Evolutionary conservation across 2,797 vertebrate species (phyloP), one percentile per base, ranked within the genome.

Genomic region (Buceros bicornis): DNA sequence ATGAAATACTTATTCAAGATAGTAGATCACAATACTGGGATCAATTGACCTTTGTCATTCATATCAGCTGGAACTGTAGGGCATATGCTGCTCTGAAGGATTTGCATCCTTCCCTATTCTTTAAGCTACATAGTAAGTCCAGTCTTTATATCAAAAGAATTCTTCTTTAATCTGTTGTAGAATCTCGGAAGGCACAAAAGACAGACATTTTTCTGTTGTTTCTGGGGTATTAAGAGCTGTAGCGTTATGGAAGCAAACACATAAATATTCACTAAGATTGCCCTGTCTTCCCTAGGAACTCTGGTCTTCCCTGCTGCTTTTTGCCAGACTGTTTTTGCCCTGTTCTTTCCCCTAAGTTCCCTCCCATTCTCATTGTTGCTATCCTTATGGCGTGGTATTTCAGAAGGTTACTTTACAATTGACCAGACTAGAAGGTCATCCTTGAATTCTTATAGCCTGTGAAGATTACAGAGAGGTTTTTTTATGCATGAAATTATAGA

Each of bases 401-500:
- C 47, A 93, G 67, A 80, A 73, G 54, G 74, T 54, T 87, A 24
- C 35, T 90, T 87, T 67, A 28, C 76, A 90, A 43, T 15, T 93
- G 77, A 69, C 57, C 69, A 62, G 65, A 45, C 65, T 58, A 57
- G 54, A 72, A 95, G 43, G 77, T 91, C 65, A 79, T 42, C 37
- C 73, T 54, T 58, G 47, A 76, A 81, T 16, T 76, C 20, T 35
- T 71, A 53, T 8, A 90, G 50, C 19, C 15, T 77, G 13, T 61
- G 66, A 83, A 95, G 86, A 93, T 82, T 90, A 79, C 5, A 93
- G 72, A 51, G 71, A 51, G 18, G 3, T n/a, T 61, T 65, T 85
- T 74, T 69, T 54, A n/a, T 54, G 10, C 29, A 76, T 19, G 50
- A 95, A 93, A 91, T 91, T 91, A 83, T 54, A 93, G 28, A 45